A percentile compares a stretch with the other conserved stretches of the same genome.
These are phyloP conservation scores for Apodemia zela DNA, from an alignment of 2,888 invertebrate species.

Conservation along the genomic window DNA sequence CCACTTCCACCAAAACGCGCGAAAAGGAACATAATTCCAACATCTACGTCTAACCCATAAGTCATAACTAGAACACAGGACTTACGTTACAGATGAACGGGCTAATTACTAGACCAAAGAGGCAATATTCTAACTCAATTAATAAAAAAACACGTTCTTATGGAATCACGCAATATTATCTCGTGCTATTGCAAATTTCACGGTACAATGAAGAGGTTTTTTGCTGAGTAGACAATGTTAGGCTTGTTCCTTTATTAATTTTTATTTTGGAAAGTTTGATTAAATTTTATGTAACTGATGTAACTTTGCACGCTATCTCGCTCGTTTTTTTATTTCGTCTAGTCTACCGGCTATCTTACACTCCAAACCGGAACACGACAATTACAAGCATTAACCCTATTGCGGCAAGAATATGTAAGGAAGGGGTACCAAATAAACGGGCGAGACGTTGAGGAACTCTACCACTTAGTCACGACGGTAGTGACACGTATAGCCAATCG, in stretches of 20 bases:
- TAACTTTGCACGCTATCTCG: too few species aligned
- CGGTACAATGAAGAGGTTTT: neutral
- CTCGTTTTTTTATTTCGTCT: too few species aligned
- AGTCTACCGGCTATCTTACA: too few species aligned
- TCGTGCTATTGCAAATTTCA: neutral
- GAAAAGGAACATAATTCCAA: too few species aligned
- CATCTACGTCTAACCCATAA: neutral
- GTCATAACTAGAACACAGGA: neutral
- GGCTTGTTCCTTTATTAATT: neutral
- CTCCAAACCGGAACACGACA: too few species aligned
- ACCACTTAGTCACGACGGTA: too few species aligned
- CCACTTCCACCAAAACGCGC: too few species aligned
- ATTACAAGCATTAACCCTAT: too few species aligned
- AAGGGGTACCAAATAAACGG: too few species aligned
- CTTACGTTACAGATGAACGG: neutral
- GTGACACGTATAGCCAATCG: too few species aligned
- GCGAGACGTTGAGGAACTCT: too few species aligned
- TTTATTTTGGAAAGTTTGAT: conserved; percentile 15
- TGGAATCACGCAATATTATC: neutral
- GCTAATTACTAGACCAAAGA: neutral
- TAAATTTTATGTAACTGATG: neutral
- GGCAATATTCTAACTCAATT: neutral
- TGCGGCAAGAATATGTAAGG: too few species aligned
- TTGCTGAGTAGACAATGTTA: neutral
- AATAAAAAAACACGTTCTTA: neutral